Conservation (phyloP, 2,888 invertebrate genomes). For the Eupithecia exiguata region DNA sequence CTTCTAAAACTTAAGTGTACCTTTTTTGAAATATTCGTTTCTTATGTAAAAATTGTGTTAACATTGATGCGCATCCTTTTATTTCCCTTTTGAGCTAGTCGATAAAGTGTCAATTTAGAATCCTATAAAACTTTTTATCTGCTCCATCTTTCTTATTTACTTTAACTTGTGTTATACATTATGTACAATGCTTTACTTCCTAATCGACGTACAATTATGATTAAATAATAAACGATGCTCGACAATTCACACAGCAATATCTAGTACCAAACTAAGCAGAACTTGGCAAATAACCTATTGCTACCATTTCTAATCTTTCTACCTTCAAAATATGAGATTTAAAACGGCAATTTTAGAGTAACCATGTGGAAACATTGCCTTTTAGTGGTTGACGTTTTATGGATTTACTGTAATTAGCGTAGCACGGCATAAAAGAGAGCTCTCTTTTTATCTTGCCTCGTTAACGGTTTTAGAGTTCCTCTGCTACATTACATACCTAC, state of each 20-base stretch:
- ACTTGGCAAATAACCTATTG: not conserved
- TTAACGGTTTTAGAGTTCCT: conserved; percentile 17
- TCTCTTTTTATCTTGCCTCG: conserved; percentile 45
- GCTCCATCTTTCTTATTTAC: not conserved
- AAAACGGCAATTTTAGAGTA: not conserved
- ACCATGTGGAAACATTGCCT: conserved; percentile 41
- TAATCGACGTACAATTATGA: not conserved
- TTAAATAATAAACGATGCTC: not conserved
- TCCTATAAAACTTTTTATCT: not conserved
- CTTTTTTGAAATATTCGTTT: not conserved
- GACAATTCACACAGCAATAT: not conserved
- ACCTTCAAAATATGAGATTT: not conserved
- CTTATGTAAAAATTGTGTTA: not conserved
- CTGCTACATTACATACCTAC: conserved; percentile 13
- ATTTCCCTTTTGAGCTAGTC: not conserved
- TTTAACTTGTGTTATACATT: not conserved
- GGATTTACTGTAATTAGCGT: conserved; percentile 57
- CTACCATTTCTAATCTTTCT: not conserved
- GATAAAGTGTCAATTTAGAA: not conserved
- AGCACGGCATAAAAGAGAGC: conserved; percentile 49
- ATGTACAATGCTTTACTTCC: not conserved
- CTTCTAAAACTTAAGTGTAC: not conserved
- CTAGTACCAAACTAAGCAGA: not conserved
- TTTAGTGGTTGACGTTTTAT: conserved; percentile 57
- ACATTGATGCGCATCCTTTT: not conserved